Evolutionary conservation across 2,797 vertebrate species (phyloP).

Genomic region (Gallinago solitaria): DNA sequence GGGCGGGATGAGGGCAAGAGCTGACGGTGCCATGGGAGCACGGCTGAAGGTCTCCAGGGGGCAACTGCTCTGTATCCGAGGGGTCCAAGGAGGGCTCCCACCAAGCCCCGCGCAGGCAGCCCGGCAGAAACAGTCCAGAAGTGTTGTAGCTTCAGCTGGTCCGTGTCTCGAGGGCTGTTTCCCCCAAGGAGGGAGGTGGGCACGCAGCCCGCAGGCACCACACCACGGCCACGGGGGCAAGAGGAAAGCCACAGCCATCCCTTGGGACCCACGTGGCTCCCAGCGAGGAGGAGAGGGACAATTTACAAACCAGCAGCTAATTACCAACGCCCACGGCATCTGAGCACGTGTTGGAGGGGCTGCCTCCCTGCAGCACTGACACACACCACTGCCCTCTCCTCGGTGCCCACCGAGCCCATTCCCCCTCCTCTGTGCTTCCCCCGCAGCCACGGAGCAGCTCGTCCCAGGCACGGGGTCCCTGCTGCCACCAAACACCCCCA

Average conservation of each 20-base stretch:
- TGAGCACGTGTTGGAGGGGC: fast-evolving
- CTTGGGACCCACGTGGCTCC: not conserved
- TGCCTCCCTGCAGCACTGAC: not conserved
- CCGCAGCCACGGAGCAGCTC: not conserved
- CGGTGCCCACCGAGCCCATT: not conserved
- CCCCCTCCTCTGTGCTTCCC: not conserved
- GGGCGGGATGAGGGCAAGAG: not conserved
- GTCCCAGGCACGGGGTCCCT: not conserved
- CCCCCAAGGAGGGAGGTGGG: not conserved
- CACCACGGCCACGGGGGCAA: fast-evolving
- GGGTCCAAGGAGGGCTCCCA: not conserved
- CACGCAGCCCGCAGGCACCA: not conserved
- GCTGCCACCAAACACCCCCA: not conserved
- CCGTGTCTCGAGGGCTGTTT: fast-evolving
- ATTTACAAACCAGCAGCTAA: not conserved
- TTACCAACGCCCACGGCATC: fast-evolving
- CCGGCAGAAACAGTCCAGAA: not conserved
- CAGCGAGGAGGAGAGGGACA: not conserved
- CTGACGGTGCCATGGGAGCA: not conserved
- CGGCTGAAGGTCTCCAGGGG: fast-evolving
- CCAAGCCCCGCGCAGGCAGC: fast-evolving
- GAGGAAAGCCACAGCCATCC: not conserved
- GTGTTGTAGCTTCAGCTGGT: not conserved
- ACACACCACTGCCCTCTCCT: not conserved
- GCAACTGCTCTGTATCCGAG: not conserved